A percentile compares a stretch with the other conserved stretches of the same genome.
Evolutionary conservation across 2,113 vertebrate species (phyloP).

Genomic region (Tichodroma muraria): DNA sequence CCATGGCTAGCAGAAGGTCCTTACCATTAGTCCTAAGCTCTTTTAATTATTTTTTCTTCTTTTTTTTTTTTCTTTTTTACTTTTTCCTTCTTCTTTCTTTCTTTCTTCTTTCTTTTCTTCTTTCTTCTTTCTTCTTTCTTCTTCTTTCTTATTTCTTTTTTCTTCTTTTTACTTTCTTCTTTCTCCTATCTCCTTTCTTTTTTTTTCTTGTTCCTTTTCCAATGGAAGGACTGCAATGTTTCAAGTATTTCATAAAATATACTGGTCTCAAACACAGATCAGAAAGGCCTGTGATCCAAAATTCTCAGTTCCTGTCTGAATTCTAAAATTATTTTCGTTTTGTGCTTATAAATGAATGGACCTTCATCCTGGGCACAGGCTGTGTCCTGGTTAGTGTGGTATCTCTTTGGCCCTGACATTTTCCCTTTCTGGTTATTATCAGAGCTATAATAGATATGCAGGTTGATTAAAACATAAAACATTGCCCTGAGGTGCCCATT

Average conservation of each 20-base stretch:
- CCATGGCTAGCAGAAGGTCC: not conserved
- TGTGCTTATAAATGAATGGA: not conserved
- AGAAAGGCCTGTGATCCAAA: not conserved
- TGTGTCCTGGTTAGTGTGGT: not conserved
- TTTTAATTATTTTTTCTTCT: accelerated
- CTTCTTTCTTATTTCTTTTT: too few species aligned
- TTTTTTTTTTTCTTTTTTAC: not conserved
- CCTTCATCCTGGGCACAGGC: not conserved
- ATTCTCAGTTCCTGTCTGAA: not conserved
- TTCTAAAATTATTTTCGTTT: not conserved
- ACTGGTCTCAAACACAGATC: not conserved
- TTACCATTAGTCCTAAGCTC: accelerated
- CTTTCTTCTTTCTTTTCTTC: accelerated
- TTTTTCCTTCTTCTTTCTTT: accelerated
- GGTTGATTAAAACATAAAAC: constrained; percentile 20
- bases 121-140: accelerated
- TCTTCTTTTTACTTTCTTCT: accelerated
- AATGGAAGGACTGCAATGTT: not conserved
- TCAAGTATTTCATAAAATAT: not conserved
- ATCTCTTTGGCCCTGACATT: not conserved
- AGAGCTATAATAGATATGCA: not conserved
- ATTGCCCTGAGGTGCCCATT: not conserved
- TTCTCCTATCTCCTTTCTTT: accelerated
- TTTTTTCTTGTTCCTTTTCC: not conserved
- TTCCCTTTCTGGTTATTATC: not conserved